Evolutionary conservation across 2,113 vertebrate genomes (phyloP), one percentile per base, ranked within the genome.

Genomic region (Sylvilagus bachmani): DNA sequence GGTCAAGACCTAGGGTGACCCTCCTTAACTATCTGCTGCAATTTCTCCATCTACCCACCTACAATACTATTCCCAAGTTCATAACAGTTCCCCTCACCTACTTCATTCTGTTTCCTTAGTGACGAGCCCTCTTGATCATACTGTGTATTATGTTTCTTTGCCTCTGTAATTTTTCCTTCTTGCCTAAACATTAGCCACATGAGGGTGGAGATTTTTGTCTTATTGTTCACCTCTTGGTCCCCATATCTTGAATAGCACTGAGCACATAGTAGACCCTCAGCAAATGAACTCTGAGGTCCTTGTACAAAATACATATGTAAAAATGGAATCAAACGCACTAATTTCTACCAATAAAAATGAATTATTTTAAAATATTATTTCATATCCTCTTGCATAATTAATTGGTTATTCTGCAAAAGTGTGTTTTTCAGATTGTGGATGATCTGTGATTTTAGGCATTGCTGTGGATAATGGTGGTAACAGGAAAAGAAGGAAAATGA

Each of bases 1-100:
- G 94, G 84, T 96, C 70, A 90, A 92, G 70, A 91, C 89, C 31
- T 66, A 75, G 36, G 90, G 64, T 51, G 36, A 79, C 83, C 66
- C 36, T 29, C 90, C 69, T 77, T 77, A 38, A 27, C 12, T 61
- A 22, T 3, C 11, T 66, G 11, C 31, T 66, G 88, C 62, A 84
- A 69, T 85, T 83, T 96, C 53, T 86, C 64, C 75, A n/a, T 44
- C 14, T 49, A 67, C 0, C 3, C 25, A 27, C 61, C 53, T 90
- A 90, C 79, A 89, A 85, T 31, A 53, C n/a, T 85, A 61, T 81
- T 90, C n/a, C 38, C 29, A 87, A 74, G n/a, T 88, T 88, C 16
- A 24, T 51, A 78, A 22, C 51, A 67, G 51, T 94, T 74, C 29
- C 29, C 27, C 80, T 61, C 25, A 58, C 13, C 8, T 91, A 44